Evolutionary conservation across 2,888 invertebrate species (phyloP).

Genomic region (Dermolepida albohirtum): DNA sequence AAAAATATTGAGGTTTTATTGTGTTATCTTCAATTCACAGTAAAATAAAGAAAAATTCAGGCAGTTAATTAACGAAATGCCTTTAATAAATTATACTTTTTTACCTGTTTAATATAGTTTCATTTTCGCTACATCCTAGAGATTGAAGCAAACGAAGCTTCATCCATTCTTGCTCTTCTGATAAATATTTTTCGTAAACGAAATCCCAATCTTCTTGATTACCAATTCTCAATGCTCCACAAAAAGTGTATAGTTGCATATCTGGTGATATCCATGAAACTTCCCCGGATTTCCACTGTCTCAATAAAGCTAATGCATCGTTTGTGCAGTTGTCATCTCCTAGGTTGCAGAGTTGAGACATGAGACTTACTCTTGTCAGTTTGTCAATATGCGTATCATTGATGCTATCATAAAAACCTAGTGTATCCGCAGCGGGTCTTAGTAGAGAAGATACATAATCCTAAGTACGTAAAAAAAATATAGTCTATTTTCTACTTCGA

Average conservation of each 20-base stretch:
- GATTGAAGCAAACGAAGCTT: conserved; percentile 12
- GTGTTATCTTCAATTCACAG: too few relatives aligned
- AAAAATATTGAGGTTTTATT: too few relatives aligned
- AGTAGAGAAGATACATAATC: conserved; percentile 1
- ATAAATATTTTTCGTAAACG: conserved; percentile 11
- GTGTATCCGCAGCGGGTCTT: conserved; percentile 9
- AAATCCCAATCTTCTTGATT: conserved; percentile 17
- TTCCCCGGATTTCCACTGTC: conserved; percentile 3
- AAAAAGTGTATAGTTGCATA: conserved; percentile 25
- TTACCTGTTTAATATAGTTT: conserved; percentile 14
- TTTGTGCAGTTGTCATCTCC: conserved; percentile 9
- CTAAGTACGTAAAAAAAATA: neutral
- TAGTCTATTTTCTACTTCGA: too few relatives aligned
- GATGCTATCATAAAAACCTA: conserved; percentile 19
- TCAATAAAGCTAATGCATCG: conserved; percentile 7
- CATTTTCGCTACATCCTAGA: conserved; percentile 29
- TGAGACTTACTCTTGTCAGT: conserved; percentile 28
- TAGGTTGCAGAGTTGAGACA: conserved; percentile 18
- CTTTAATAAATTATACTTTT: neutral
- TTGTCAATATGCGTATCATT: conserved; percentile 27
- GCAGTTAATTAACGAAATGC: neutral
- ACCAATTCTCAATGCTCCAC: conserved; percentile 21
- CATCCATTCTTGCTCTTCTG: conserved; percentile 16
- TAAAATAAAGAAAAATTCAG: too few relatives aligned
- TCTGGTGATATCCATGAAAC: conserved; percentile 13